Evolutionary conservation across 2,888 invertebrate genomes (phyloP).

Genomic region (Eulithis testata): DNA sequence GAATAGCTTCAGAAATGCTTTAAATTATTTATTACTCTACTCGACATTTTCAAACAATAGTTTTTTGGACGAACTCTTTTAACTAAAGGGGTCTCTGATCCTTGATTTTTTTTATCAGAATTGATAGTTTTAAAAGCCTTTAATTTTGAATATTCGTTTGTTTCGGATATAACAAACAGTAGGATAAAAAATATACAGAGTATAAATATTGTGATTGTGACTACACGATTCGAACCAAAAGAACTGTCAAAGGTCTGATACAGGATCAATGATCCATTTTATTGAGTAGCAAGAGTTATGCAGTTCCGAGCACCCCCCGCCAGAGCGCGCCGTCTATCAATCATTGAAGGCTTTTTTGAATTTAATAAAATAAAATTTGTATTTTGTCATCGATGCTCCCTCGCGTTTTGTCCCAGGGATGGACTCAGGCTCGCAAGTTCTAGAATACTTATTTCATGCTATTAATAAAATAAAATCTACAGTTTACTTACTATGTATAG

Average conservation of each 20-base stretch:
- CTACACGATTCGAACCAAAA: constrained; percentile 25
- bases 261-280: constrained; percentile 76
- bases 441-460: background rate
- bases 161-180: too few species aligned
- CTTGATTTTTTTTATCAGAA: too few species aligned
- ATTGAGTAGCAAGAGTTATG: constrained; percentile 80
- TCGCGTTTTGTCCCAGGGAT: constrained; percentile 69
- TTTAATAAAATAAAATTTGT: constrained; percentile 86
- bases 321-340: constrained; percentile 81
- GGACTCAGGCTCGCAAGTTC: constrained; percentile 46
- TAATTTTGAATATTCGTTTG: too few species aligned
- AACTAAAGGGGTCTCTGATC: too few species aligned
- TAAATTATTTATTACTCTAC: too few species aligned
- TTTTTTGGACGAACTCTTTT: too few species aligned
- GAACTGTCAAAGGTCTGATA: constrained; percentile 34
- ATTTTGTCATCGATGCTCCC: constrained; percentile 84
- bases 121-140: too few species aligned
- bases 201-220: constrained; percentile 5
- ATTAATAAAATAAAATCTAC: too few species aligned
- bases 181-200: background rate
- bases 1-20: background rate
- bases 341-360: constrained; percentile 85
- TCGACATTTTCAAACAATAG: too few species aligned
- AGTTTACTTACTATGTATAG: too few species aligned
- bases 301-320: constrained; percentile 55